These are phyloP conservation scores for Ariolimax columbianus DNA, from an alignment of 2,888 invertebrate genomes.

Conservation along the genomic window DNA sequence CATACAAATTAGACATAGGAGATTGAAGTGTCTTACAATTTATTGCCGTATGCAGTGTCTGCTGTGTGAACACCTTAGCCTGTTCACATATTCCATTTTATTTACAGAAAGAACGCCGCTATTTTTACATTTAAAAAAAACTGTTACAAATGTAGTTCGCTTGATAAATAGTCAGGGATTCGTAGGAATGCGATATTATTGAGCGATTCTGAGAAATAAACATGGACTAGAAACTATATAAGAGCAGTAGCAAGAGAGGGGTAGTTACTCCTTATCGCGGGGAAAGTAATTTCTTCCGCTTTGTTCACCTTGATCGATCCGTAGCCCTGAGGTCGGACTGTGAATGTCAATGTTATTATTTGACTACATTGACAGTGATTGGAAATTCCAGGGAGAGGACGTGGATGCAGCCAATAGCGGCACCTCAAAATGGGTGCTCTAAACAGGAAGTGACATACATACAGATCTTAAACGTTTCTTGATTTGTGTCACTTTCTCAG, in stretches of 20 bases:
- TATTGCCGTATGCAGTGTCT: no score
- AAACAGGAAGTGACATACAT: neutral
- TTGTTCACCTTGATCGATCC: neutral
- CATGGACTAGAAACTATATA: neutral
- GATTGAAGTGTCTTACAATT: no score
- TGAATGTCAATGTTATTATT: neutral
- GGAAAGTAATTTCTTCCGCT: neutral
- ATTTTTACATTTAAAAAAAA: no score
- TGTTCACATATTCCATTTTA: no score
- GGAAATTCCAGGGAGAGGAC: neutral
- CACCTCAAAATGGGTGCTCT: neutral
- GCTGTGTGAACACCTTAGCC: no score
- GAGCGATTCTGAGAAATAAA: neutral
- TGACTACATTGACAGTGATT: neutral
- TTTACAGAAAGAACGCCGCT: no score
- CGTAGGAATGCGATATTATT: no score
- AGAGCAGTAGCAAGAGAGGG: neutral
- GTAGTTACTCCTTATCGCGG: neutral
- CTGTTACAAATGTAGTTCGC: no score
- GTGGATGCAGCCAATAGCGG: neutral
- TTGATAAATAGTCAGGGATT: no score
- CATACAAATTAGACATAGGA: no score
- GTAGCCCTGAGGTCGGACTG: neutral
- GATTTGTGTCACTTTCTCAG: neutral
- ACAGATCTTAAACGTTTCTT: neutral